A percentile compares a stretch with the other conserved stretches of the same genome.
Evolutionary conservation across 2,888 invertebrate species (phyloP).

Genomic region (Cataglyphis altisquamis): DNA sequence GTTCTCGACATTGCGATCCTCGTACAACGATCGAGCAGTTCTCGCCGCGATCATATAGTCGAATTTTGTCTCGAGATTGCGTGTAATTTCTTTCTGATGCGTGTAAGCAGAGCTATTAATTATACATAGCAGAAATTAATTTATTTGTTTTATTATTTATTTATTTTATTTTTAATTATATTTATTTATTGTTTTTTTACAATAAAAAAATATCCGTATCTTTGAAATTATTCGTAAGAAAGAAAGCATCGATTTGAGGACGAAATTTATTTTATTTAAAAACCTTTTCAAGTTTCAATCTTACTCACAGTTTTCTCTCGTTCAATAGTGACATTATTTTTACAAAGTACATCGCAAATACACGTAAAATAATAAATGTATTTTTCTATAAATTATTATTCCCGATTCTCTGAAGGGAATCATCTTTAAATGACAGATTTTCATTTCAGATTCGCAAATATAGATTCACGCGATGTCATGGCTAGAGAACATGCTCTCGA

Average conservation of each 20-base stretch:
- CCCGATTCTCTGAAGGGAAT: background rate
- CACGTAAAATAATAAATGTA: background rate
- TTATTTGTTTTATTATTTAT: too few relatives aligned
- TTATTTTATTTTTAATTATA: background rate
- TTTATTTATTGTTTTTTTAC: background rate
- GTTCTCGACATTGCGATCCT: constrained; percentile 50
- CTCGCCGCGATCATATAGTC: background rate
- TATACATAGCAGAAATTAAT: background rate
- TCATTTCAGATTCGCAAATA: background rate
- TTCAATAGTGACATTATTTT: background rate
- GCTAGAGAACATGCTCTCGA: constrained; percentile 57
- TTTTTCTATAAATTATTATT: background rate
- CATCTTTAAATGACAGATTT: background rate
- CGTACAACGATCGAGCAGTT: constrained; percentile 22
- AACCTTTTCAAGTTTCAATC: background rate
- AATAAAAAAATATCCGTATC: background rate
- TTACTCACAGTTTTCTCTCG: background rate
- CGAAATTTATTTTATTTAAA: background rate
- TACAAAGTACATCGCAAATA: background rate
- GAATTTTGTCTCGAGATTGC: constrained; percentile 8
- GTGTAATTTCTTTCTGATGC: background rate
- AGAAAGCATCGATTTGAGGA: background rate
- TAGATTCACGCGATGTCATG: background rate
- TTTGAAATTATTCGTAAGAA: background rate
- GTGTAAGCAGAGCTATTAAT: background rate